Base-by-base conservation (phyloP, 64 coral and sea anemone genomes). In the Actinia tenebrosa region DNA sequence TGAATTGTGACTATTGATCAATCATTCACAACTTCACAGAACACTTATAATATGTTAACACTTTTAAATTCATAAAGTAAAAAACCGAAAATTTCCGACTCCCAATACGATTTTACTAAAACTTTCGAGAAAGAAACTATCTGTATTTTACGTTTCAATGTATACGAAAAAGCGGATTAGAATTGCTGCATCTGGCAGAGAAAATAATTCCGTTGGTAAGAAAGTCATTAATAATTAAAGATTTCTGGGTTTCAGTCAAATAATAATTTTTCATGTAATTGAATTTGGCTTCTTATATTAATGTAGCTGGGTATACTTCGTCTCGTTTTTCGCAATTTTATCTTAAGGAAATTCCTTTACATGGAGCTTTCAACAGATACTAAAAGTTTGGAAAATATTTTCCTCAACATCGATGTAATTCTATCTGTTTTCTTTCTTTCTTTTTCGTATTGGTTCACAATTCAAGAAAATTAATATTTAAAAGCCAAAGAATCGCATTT, bases 221-320 rank as follows among this genome's bases (percentile, higher is more conserved):
- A 19, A 85, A 63, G 17, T 85, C 56, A 85, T 85, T 61, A 85
- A 85, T 85, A 85, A 61, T 85, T 85, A 5, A 85, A 64, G 10
- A 85, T 61, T 64, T 61, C 19, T 59, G 83, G 83, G 19, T 60
- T 85, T 60, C 1, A 61, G 83, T 64, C 54, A 85, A 85, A 85
- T 85, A 83, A 83, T 30, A 63, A 27, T 43, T 44, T 23, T 53
- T 43, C 30, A 16, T n/a, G 52, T 85, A 85, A 85, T 85, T 85
- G 83, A 85, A 85, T 85, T 85, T 85, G 47, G 10, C 83, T 81
- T 53, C 10, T 42, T 37, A 42, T 43, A 75, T 42, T 42, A 75
- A 42, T 37, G 10, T 75, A 7, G 69, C 69, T 75, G 2, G 7
- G 64, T 5, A 13, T 75, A 42, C 69, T 75, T 30, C 69, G 69